Percentiles rank a stretch among this genome's conserved stretches.
phyloP scores from a whole-genome alignment of 2,888 invertebrate species.

The Patella ulyssiponensis region DNA sequence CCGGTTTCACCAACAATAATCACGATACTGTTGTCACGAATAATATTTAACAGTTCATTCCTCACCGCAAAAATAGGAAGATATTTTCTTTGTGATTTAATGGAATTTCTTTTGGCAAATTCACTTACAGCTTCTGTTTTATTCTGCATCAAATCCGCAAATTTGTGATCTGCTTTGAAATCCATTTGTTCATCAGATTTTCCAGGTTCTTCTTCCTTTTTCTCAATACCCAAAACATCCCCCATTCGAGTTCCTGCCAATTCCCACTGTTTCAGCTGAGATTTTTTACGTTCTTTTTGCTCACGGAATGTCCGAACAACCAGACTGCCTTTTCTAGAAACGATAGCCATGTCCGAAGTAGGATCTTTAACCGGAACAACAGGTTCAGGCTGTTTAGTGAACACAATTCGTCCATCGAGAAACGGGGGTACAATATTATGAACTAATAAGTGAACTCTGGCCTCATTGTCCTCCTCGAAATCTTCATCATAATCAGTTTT shows the following conservation, averaged over 20 bases:
- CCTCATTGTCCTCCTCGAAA: conserved; percentile 91
- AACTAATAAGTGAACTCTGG: conserved; percentile 94
- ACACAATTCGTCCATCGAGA: conserved; percentile 97
- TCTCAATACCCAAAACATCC: conserved; percentile 94
- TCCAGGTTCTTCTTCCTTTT: conserved; percentile 79
- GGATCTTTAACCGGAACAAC: conserved; percentile 97
- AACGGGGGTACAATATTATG: conserved; percentile 99
- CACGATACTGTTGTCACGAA: conserved; percentile 86
- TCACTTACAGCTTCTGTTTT: conserved; percentile 81
- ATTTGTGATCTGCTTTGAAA: conserved; percentile 94
- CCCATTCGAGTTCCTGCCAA: conserved; percentile 95
- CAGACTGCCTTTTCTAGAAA: conserved; percentile 89
- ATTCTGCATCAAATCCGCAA: conserved; percentile 90
- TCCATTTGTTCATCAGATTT: conserved; percentile 77
- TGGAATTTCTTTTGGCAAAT: conserved; percentile 87
- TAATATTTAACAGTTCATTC: conserved; percentile 86
- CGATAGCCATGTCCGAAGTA: conserved; percentile 96
- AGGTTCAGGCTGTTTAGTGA: conserved; percentile 98
- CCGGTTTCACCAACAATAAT: conserved; percentile 97
- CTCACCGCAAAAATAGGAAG: conserved; percentile 96
- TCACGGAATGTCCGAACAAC: conserved; percentile 92
- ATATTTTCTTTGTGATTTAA: conserved; percentile 87
- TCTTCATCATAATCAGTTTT: conserved; percentile 83
- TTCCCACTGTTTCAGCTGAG: conserved; percentile 99
- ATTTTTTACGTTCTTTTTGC: conserved; percentile 95